Evolutionary conservation across 2,113 vertebrate species (phyloP), one percentile per base, ranked within the genome.

Genomic region (Phalacrocorax brasilianus): DNA sequence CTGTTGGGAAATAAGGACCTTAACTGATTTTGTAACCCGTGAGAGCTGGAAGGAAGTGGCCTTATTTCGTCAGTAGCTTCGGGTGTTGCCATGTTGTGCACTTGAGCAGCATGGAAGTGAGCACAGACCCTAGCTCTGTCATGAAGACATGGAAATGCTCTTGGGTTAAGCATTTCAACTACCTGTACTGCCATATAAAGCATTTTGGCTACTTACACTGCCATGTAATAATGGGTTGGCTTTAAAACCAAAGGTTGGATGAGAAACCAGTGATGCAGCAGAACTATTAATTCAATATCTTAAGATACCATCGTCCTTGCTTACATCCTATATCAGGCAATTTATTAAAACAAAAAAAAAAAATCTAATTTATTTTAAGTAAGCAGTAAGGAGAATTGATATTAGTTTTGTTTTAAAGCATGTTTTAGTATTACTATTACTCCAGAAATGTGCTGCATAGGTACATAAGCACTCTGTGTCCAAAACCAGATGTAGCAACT

Each of bases 1-100:
- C 73, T 80, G 61, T 91, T 93, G 65, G 67, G 94, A 93, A 95
- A 95, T 92, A 88, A 68, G 91, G 93, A 97, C 97, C 96, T 90
- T 53, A n/a, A 65, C 35, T 8, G 27, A 63, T 89, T 47, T 73
- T 71, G 56, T 83, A 78, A 91, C 87, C 75, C 11, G 91, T 85
- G 58, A 27, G n/a, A 86, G 67, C 42, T 44, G 11, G 91, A 89
- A 95, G 97, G 92, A 94, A 85, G 92, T 52, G 91, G 96, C 96
- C 97, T 97, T 93, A 71, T 70, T 96, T 90, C 90, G 32, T 79
- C 75, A 28, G 85, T 12, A 50, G 86, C 88, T 88, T 85, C 8
- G 42, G 32, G 59, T 52, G 45, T 95, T 95, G 94, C 75, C 35
- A 4, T 38, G 70, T 86, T 88, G 23, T 63, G 82, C 47, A 62